Conservation (phyloP, 2,113 vertebrate genomes). For the Laterallus jamaicensis region DNA sequence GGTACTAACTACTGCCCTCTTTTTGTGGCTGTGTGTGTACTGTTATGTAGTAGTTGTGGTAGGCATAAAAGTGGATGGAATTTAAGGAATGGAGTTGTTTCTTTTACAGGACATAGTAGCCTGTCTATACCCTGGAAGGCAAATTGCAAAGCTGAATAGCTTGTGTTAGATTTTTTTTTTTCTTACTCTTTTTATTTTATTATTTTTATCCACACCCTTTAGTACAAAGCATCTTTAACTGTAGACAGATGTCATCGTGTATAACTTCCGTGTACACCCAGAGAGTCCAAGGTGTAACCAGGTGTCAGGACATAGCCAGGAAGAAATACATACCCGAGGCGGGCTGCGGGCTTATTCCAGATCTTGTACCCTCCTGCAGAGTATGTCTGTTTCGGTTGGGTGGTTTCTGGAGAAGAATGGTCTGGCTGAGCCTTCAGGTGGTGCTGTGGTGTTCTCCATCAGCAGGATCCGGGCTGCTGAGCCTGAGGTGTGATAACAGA, state of each 20-base stretch:
- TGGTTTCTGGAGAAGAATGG: not conserved
- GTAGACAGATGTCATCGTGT: not conserved
- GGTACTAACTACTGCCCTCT: not conserved
- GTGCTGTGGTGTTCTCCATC: not conserved
- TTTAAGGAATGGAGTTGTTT: not conserved
- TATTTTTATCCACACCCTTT: not conserved
- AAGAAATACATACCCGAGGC: accelerated
- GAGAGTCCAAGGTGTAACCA: not conserved
- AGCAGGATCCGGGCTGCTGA: not conserved
- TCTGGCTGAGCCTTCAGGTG: conserved; percentile 9
- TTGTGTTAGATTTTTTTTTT: not conserved
- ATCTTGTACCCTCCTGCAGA: not conserved
- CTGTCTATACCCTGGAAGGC: not conserved
- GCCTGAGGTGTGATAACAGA: not conserved
- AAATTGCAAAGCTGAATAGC: not conserved
- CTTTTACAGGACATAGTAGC: not conserved
- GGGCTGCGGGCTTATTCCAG: not conserved
- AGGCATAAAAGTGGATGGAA: not conserved
- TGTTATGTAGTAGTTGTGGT: not conserved
- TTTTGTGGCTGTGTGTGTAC: not conserved
- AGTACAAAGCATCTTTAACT: not conserved
- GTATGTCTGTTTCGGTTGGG: not conserved
- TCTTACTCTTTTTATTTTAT: not conserved
- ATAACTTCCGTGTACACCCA: not conserved
- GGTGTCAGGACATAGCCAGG: not conserved